These are phyloP conservation scores for Tortrix viridana DNA, from an alignment of 2,888 invertebrate genomes.

Conservation along the genomic window DNA sequence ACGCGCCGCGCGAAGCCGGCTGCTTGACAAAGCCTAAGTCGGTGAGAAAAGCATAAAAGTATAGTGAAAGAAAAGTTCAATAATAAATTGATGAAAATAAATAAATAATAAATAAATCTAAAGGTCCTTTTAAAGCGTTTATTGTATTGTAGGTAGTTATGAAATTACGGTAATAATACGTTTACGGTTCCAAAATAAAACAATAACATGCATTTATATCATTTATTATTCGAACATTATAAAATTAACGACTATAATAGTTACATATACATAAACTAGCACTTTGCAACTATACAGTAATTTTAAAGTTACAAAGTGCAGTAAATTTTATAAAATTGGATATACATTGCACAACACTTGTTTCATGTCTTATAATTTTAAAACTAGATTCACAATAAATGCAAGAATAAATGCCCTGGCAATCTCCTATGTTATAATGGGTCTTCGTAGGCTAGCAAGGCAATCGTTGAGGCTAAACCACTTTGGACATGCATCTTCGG, in stretches of 20 bases:
- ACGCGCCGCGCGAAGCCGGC: too few relatives aligned
- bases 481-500: too few relatives aligned
- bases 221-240: constrained; percentile 19
- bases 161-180: too few relatives aligned
- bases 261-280: constrained; percentile 12
- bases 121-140: too few relatives aligned
- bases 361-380: constrained; percentile 35
- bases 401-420: constrained; percentile 49
- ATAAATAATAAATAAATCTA: too few relatives aligned
- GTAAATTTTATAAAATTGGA: constrained; percentile 35
- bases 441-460: too few relatives aligned
- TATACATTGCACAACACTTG: constrained; percentile 38
- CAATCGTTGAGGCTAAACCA: too few relatives aligned
- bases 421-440: not conserved
- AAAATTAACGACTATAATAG: constrained; percentile 22
- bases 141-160: too few relatives aligned
- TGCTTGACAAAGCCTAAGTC: too few relatives aligned
- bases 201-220: not conserved
- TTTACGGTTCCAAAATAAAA: not conserved
- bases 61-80: too few relatives aligned
- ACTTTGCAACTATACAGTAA: constrained; percentile 4
- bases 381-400: constrained; percentile 47
- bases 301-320: constrained; percentile 15
- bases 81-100: too few relatives aligned
- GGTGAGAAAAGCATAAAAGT: too few relatives aligned